A percentile compares a stretch with the other conserved stretches of the same genome.
These are phyloP conservation scores for Rhinoderma darwinii DNA, from an alignment of 2,113 vertebrate genomes.

Conservation along the genomic window DNA sequence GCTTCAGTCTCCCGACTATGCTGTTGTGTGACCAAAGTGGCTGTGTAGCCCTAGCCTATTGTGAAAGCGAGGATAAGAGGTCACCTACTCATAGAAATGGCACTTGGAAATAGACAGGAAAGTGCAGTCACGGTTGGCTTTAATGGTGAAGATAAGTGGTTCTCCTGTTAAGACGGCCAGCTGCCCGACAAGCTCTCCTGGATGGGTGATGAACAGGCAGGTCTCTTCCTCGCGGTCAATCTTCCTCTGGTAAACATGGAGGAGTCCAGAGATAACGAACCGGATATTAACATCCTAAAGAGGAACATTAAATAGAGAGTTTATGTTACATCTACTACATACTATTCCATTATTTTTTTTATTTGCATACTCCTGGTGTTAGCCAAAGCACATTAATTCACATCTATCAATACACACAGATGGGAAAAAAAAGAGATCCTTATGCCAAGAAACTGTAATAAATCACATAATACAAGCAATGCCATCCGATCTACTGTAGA, in stretches of 20 bases:
- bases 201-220: constrained; percentile 88
- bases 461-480: background rate
- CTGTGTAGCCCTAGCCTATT: too few species aligned
- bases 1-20: too few species aligned
- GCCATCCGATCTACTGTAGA: too few species aligned
- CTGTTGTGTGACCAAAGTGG: too few species aligned
- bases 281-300: constrained; percentile 85
- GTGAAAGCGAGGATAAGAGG: background rate
- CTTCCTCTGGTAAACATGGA: constrained; percentile 90
- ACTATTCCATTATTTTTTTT: background rate
- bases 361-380: background rate
- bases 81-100: constrained; percentile 92
- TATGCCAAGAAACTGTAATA: background rate
- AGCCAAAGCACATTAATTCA: background rate
- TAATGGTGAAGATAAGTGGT: constrained; percentile 91
- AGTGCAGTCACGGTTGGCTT: constrained; percentile 87
- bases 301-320: background rate
- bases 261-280: constrained; percentile 88
- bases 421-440: background rate
- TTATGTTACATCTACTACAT: background rate
- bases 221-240: constrained; percentile 88
- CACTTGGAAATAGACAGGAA: constrained; percentile 92
- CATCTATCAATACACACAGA: background rate
- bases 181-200: constrained; percentile 92
- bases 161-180: constrained; percentile 93